phyloP scores from a whole-genome alignment of 2,888 invertebrate genomes.

The Dorcus parallelipipedus region DNA sequence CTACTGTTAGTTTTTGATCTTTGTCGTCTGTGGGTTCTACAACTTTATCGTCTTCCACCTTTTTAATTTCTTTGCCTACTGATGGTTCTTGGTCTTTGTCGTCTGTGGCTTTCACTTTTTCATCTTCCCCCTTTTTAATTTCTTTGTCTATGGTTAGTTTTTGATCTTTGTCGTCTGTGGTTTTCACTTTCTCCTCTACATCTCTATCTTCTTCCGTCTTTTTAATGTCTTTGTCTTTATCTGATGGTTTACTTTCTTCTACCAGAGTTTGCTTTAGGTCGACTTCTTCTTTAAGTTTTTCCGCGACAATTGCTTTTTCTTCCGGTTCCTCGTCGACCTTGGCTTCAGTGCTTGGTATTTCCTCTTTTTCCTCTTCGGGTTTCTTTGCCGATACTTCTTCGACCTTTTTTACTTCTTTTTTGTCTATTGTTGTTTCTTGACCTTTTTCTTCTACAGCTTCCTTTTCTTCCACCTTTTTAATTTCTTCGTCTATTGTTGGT shows the following conservation, averaged over 20 bases:
- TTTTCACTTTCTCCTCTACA: slow-evolving; percentile 7
- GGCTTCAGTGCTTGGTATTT: not conserved
- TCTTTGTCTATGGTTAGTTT: slow-evolving; percentile 20
- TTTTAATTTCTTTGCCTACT: slow-evolving; percentile 1
- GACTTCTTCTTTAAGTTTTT: not conserved
- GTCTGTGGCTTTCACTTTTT: not conserved
- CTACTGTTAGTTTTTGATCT: slow-evolving; percentile 7
- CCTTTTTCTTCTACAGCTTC: not conserved
- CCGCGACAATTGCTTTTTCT: not conserved
- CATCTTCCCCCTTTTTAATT: not conserved
- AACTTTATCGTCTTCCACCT: not conserved
- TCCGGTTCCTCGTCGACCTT: not conserved
- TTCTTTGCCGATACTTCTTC: too few relatives aligned
- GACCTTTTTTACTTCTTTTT: slow-evolving; percentile 1
- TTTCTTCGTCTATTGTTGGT: slow-evolving; percentile 11
- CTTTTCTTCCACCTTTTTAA: not conserved
- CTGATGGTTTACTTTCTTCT: too few relatives aligned
- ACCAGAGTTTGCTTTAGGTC: too few relatives aligned
- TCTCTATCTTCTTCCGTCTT: slow-evolving; percentile 2
- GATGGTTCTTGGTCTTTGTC: not conserved
- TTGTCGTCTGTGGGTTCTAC: not conserved
- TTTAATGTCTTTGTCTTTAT: too few relatives aligned
- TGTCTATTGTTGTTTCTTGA: not conserved
- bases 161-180: slow-evolving; percentile 39
- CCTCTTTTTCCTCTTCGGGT: not conserved